phyloP scores from a whole-genome alignment of 2,888 invertebrate genomes.

The Amaurobius ferox region DNA sequence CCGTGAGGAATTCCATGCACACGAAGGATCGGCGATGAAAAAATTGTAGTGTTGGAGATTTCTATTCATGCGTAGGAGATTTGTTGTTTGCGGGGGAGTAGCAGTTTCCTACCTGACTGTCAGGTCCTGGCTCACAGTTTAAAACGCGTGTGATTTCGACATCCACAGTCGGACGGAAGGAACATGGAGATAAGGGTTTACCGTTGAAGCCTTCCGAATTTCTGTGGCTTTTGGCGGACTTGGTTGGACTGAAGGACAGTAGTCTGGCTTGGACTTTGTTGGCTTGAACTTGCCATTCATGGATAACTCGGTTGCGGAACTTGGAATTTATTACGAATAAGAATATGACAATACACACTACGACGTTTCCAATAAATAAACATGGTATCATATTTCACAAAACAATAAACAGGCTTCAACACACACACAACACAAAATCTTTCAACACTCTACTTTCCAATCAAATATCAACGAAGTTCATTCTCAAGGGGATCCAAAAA shows the following conservation, averaged over 20 bases:
- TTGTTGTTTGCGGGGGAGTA: conserved; percentile 25
- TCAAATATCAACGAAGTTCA: conserved; percentile 62
- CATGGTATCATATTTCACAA: conserved; percentile 67
- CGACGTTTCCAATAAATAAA: conserved; percentile 58
- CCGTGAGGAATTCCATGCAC: neutral
- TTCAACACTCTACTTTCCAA: conserved; percentile 50
- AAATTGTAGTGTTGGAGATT: neutral
- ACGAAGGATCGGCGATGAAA: neutral
- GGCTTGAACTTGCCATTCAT: conserved; percentile 52
- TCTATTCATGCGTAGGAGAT: conserved; percentile 36
- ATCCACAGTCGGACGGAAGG: conserved; percentile 38
- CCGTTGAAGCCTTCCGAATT: neutral
- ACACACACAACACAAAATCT: conserved; percentile 54
- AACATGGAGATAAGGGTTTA: conserved; percentile 19
- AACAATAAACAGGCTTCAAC: conserved; percentile 22
- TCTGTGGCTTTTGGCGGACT: neutral
- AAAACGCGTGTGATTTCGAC: conserved; percentile 22
- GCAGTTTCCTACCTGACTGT: conserved; percentile 54
- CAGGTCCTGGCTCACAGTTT: conserved; percentile 32
- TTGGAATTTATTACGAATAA: conserved; percentile 65
- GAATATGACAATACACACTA: conserved; percentile 63
- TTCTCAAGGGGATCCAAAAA: conserved; percentile 43
- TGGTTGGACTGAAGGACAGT: neutral
- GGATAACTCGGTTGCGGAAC: conserved; percentile 53
- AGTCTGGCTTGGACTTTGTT: conserved; percentile 49